Base-by-base conservation (phyloP, 1,140 invertebrate genomes). In the Zelostemma sp. region DNA sequence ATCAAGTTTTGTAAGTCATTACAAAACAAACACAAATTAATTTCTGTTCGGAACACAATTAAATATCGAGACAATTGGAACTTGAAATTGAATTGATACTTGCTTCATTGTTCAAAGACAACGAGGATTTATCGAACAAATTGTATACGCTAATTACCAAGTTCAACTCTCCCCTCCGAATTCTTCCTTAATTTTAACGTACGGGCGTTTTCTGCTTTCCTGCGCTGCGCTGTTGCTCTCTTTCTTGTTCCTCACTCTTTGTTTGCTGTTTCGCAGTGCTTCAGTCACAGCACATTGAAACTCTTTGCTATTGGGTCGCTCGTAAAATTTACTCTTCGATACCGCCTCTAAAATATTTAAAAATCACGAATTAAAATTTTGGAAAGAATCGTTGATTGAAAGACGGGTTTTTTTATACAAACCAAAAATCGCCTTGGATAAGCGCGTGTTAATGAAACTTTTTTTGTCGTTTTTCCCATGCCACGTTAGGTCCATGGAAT, bases 391-490 rank as follows among this genome's bases (percentile, higher is more conserved):
- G 16, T 45, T 45, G 16, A 15, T 21, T 21, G 21, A 25, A 25
- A 8, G 8, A 25, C 41, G 31, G 1, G 9, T 8, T 12, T 41
- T 8, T 6, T 6, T n/a, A n/a, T 55, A 68, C 47, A 1, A n/a
- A 68, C 65, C 65, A 48, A 68, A 68, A 59, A 63, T 68, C 0
- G 66, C 59, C 15, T 35, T 68, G n/a, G 66, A 68, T 40, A 68
- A 50, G 1, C 66, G 59, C 14, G 59, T 68, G 40, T 62, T 68
- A n/a, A 63, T 68, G 19, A 68, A 68, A 4, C 59, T 53, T 0
- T 54, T 62, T 63, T 68, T 68, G 14, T 68, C 66, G 61, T 68
- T 68, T 54, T 68, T 68, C 38, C 66, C 66, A 43, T 68, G 66
- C 66, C 66, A 68, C 18, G 66, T 63, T 21, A 68, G 38, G 41